A percentile compares a stretch with the other conserved stretches of the same genome.
Conservation (phyloP, 2,113 vertebrate species). For the Myotis brandtii region DNA sequence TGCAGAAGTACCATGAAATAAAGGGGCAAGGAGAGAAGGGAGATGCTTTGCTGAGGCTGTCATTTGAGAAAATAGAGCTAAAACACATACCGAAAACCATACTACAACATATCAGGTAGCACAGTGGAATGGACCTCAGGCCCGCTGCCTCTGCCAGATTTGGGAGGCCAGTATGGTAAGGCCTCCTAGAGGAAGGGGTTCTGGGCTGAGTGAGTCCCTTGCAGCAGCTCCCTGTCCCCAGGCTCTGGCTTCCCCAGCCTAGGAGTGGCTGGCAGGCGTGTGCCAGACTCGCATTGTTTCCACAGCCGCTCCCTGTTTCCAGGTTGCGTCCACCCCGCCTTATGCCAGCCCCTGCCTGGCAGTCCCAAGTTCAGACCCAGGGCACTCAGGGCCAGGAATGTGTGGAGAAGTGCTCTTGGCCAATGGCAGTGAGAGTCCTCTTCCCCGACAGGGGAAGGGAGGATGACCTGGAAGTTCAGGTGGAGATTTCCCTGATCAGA, state of each 20-base stretch:
- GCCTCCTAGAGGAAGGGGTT: background rate
- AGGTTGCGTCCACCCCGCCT: conserved; percentile 51
- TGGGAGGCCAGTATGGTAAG: background rate
- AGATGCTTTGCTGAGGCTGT: background rate
- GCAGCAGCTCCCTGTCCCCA: background rate
- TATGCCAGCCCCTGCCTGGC: conserved; percentile 65
- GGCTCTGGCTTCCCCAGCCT: background rate
- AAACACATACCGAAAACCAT: background rate
- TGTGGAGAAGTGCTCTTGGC: background rate
- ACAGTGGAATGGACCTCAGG: background rate
- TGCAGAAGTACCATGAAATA: no score
- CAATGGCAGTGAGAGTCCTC: background rate
- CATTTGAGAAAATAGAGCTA: background rate
- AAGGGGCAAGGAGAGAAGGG: background rate
- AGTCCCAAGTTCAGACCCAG: conserved; percentile 55
- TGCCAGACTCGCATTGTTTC: conserved; percentile 68
- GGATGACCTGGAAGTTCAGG: background rate
- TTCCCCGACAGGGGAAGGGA: background rate
- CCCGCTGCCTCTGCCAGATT: background rate
- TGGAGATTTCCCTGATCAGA: background rate
- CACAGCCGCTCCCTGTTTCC: conserved; percentile 71
- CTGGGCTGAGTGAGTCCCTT: background rate
- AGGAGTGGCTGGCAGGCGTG: conserved; percentile 12
- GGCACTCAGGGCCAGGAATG: background rate
- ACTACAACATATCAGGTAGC: background rate